Conservation (phyloP, 2,888 invertebrate genomes). For the Stenolophus ochropezus region DNA sequence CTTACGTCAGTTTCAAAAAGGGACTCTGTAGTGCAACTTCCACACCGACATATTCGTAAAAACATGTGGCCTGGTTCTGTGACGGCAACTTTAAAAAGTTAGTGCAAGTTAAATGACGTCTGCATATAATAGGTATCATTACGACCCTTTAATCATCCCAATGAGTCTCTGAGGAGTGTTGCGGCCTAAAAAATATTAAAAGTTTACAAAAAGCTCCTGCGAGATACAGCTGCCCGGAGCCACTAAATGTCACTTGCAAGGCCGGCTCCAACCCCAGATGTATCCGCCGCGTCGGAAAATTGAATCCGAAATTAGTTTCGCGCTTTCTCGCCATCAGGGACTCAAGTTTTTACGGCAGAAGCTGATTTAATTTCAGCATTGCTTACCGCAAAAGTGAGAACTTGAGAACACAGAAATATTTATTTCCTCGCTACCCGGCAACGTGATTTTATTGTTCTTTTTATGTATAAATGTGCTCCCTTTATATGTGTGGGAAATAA, state of each 20-base stretch:
- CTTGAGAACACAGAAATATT: conserved; percentile 38
- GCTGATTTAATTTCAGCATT: conserved; percentile 44
- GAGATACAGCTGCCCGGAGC: conserved; percentile 14
- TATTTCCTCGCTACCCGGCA: conserved; percentile 11
- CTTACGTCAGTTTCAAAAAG: too few relatives aligned
- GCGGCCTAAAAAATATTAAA: conserved; percentile 52
- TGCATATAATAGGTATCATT: conserved; percentile 54
- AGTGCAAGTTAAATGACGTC: conserved; percentile 44
- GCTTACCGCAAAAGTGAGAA: conserved; percentile 38
- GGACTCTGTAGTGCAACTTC: too few relatives aligned
- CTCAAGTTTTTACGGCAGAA: conserved; percentile 22
- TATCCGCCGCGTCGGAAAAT: conserved; percentile 28
- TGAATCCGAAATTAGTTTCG: conserved; percentile 40
- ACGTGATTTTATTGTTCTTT: conserved; percentile 32
- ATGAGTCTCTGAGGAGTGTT: conserved; percentile 40
- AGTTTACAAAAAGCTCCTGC: conserved; percentile 42
- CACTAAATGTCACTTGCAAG: conserved; percentile 8
- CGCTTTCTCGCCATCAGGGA: conserved; percentile 17
- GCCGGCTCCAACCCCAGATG: not conserved
- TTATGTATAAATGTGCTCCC: conserved; percentile 12
- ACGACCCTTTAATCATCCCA: conserved; percentile 45
- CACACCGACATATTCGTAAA: too few relatives aligned
- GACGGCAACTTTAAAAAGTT: too few relatives aligned
- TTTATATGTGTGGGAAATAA: conserved; percentile 8
- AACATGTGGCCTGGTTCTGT: too few relatives aligned